These are phyloP conservation scores for Phyllopteryx taeniolatus DNA, from an alignment of 2,113 vertebrate genomes.

Conservation along the genomic window DNA sequence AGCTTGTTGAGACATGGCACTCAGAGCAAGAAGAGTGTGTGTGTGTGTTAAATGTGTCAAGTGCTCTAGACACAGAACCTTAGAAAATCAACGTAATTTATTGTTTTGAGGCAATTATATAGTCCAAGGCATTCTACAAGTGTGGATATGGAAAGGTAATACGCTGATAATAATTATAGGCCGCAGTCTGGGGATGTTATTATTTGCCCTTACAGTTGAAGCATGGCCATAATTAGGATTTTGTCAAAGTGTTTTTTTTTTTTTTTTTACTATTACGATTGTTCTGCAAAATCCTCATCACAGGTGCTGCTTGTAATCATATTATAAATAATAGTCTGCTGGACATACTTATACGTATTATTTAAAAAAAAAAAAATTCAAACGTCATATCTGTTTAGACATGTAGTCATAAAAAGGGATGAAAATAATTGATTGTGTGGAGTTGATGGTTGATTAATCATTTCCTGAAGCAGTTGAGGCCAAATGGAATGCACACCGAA, in stretches of 20 bases:
- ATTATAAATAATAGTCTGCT: too few relatives aligned
- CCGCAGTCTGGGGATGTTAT: neutral
- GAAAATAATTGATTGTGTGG: too few relatives aligned
- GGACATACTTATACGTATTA: too few relatives aligned
- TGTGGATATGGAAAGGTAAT: neutral
- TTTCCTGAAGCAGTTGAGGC: too few relatives aligned
- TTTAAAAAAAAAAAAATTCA: too few relatives aligned
- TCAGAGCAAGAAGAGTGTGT: neutral
- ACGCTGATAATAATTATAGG: neutral
- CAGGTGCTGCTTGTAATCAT: too few relatives aligned
- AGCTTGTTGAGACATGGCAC: constrained; percentile 30
- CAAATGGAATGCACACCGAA: too few relatives aligned
- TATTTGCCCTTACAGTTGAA: neutral
- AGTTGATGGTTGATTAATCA: too few relatives aligned
- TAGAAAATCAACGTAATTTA: neutral
- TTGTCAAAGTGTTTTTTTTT: neutral
- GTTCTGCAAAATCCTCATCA: neutral
- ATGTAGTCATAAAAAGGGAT: too few relatives aligned
- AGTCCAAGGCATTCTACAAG: neutral
- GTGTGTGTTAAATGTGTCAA: constrained; percentile 8
- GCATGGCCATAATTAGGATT: too few relatives aligned
- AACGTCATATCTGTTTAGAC: too few relatives aligned
- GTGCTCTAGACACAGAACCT: constrained; percentile 9
- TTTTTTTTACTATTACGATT: neutral
- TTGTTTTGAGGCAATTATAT: neutral